These are phyloP conservation scores for Amphiduros pacificus DNA, from an alignment of 2,888 invertebrate species.

Conservation along the genomic window DNA sequence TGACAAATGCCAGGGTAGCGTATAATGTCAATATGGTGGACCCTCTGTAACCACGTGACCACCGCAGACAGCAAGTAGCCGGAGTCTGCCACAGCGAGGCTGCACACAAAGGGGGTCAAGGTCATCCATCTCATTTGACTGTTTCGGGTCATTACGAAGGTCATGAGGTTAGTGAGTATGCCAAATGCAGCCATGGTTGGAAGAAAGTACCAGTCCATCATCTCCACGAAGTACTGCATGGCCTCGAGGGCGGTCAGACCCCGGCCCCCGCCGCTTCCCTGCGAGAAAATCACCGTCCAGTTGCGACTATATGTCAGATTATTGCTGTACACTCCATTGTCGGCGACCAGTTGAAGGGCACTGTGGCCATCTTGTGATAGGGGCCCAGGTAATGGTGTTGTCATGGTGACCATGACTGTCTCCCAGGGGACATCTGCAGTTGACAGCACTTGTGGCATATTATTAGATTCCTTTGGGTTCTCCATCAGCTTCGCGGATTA, in stretches of 20 bases:
- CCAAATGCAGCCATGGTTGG: constrained; percentile 4
- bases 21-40: not conserved
- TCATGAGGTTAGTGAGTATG: constrained; percentile 4
- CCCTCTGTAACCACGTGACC: constrained; percentile 5
- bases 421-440: too few species aligned
- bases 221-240: constrained; percentile 5
- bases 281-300: too few species aligned
- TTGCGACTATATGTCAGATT: too few species aligned
- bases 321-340: too few species aligned
- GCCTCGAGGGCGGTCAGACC: not conserved
- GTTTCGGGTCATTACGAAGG: constrained; percentile 4
- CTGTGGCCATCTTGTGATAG: too few species aligned
- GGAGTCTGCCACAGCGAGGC: constrained; percentile 6
- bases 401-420: too few species aligned
- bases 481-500: too few species aligned
- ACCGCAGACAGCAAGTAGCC: constrained; percentile 6
- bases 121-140: not conserved
- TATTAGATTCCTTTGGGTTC: too few species aligned
- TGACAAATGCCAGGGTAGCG: constrained; percentile 9
- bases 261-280: too few species aligned
- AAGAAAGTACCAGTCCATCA: constrained; percentile 1
- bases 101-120: constrained; percentile 2
- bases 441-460: too few species aligned
- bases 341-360: too few species aligned
- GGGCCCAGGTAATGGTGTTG: too few species aligned